Conservation (phyloP, 2,888 invertebrate species). For the Gisinianus flammeolus region DNA sequence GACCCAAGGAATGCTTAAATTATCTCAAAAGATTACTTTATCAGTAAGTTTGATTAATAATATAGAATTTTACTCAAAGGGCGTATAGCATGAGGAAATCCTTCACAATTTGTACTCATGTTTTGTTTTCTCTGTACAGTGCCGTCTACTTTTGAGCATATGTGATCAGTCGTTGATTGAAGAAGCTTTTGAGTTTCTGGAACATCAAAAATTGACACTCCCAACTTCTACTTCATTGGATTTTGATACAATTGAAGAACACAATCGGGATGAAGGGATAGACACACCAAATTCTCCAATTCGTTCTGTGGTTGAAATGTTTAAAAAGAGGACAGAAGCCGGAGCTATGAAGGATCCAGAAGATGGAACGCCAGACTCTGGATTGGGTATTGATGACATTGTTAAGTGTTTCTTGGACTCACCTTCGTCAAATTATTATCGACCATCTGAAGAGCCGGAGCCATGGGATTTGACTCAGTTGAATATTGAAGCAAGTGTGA, state of each 20-base stretch:
- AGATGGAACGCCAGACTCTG: conserved; percentile 56
- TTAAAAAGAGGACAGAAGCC: conserved; percentile 46
- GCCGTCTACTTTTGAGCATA: conserved; percentile 76
- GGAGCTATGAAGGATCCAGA: conserved; percentile 40
- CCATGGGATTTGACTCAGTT: conserved; percentile 84
- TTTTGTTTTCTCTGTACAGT: no score
- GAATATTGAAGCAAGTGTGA: conserved; percentile 85
- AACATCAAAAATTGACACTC: conserved; percentile 71
- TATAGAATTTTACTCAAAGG: no score
- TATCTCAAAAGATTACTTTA: conserved; percentile 59
- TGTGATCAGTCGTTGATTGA: conserved; percentile 88
- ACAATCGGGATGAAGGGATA: conserved; percentile 54
- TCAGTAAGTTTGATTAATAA: no score
- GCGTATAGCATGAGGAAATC: no score
- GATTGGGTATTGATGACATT: conserved; percentile 56
- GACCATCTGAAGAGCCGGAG: conserved; percentile 80
- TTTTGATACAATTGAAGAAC: conserved; percentile 38
- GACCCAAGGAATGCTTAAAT: conserved; percentile 75
- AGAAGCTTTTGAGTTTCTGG: conserved; percentile 78
- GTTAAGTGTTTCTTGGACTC: conserved; percentile 65
- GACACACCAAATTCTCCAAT: conserved; percentile 57
- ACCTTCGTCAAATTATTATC: conserved; percentile 77
- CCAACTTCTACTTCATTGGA: conserved; percentile 52
- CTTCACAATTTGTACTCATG: no score
- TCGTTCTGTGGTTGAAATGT: conserved; percentile 55